A percentile compares a stretch with the other conserved stretches of the same genome.
These are phyloP conservation scores for Beris chalybata DNA, from an alignment of 2,888 invertebrate species.

Conservation along the genomic window DNA sequence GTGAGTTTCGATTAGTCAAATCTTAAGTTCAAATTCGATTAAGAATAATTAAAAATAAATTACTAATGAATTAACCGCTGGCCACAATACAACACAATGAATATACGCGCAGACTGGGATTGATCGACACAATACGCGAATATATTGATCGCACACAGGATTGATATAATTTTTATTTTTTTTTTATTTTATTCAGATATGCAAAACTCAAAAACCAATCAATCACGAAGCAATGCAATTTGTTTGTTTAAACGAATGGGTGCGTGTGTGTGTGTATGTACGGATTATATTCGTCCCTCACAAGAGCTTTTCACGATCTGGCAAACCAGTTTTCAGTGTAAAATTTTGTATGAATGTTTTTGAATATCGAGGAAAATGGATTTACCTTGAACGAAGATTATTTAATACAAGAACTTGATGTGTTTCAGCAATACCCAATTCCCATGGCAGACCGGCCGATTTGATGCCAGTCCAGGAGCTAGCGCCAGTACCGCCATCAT, in stretches of 20 bases:
- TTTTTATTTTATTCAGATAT: conserved; percentile 12
- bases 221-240: conserved; percentile 13
- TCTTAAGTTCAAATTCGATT: conserved; percentile 10
- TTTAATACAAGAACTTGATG: conserved; percentile 96
- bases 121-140: conserved; percentile 18
- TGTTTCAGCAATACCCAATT: conserved; percentile 96
- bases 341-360: neutral
- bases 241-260: too few relatives aligned
- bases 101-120: conserved; percentile 25
- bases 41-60: conserved; percentile 37
- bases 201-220: conserved; percentile 17
- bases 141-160: conserved; percentile 15
- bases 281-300: conserved; percentile 23
- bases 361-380: conserved; percentile 44
- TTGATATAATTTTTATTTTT: neutral
- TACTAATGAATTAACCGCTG: conserved; percentile 40
- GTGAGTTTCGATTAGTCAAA: conserved; percentile 23
- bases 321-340: conserved; percentile 55
- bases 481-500: conserved; percentile 99
- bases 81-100: conserved; percentile 34
- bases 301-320: conserved; percentile 48
- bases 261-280: neutral
- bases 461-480: conserved; percentile 99
- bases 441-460: conserved; percentile 97
- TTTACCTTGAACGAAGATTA: conserved; percentile 76